Percentiles rank a stretch among this genome's conserved stretches.
These are phyloP conservation scores for Epicauta chinensis DNA, from an alignment of 1,140 invertebrate species.

Conservation along the genomic window DNA sequence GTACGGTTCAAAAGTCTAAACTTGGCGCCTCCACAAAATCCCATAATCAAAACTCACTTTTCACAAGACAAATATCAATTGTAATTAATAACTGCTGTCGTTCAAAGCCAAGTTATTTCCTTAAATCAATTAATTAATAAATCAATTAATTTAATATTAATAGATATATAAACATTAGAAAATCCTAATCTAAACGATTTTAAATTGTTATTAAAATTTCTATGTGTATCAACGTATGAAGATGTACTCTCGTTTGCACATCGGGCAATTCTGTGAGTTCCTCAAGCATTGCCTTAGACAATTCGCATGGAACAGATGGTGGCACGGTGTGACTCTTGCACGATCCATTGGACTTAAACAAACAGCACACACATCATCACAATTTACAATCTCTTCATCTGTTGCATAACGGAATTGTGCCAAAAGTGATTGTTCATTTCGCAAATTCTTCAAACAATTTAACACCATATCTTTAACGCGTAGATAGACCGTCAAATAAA, in stretches of 20 bases:
- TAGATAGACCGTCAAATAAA: conserved; percentile 64
- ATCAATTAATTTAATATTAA: too few relatives aligned
- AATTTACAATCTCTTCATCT: conserved; percentile 54
- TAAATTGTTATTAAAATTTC: too few relatives aligned
- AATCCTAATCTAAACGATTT: too few relatives aligned
- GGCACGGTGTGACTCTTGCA: conserved; percentile 66
- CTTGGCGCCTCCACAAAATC: too few relatives aligned
- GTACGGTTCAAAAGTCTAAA: too few relatives aligned
- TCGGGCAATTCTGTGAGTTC: conserved; percentile 61
- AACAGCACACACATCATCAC: conserved; percentile 71
- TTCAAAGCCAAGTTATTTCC: too few relatives aligned
- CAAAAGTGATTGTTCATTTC: conserved; percentile 53
- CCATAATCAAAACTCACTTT: neutral
- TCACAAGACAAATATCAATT: neutral
- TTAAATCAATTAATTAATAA: too few relatives aligned
- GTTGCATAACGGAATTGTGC: conserved; percentile 59
- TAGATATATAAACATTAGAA: too few relatives aligned
- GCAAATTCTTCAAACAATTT: conserved; percentile 49
- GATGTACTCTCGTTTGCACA: conserved; percentile 57
- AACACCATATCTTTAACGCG: conserved; percentile 54
- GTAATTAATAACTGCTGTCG: too few relatives aligned
- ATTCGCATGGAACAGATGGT: conserved; percentile 70
- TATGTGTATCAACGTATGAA: conserved; percentile 42
- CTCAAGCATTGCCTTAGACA: conserved; percentile 65
- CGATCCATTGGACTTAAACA: conserved; percentile 62